These are phyloP conservation scores for Spodoptera littoralis DNA, from an alignment of 2,888 invertebrate species.

Conservation along the genomic window DNA sequence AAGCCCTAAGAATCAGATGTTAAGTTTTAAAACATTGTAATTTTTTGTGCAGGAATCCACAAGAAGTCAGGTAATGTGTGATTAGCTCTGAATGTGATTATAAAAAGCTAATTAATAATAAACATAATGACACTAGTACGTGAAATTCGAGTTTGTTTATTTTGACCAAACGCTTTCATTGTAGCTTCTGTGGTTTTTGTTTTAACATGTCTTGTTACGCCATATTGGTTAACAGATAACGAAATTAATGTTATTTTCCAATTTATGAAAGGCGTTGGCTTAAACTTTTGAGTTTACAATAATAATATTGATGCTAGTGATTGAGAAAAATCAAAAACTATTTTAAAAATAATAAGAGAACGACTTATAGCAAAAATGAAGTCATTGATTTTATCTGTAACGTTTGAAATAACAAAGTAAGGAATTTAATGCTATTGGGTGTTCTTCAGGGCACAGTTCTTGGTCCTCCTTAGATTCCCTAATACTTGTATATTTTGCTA, in stretches of 20 bases:
- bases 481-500: too few relatives aligned
- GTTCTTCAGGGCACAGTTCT: conserved; percentile 7
- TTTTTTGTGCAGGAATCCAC: conserved; percentile 51
- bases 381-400: too few relatives aligned
- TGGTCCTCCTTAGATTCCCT: background rate
- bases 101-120: conserved; percentile 31
- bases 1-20: conserved; percentile 3
- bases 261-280: too few relatives aligned
- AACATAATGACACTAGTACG: conserved; percentile 49
- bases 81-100: conserved; percentile 45
- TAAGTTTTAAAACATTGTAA: conserved; percentile 26
- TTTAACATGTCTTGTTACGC: conserved; percentile 61
- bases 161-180: conserved; percentile 82
- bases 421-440: conserved; percentile 2
- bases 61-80: conserved; percentile 58
- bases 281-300: too few relatives aligned
- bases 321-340: too few relatives aligned
- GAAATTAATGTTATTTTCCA: too few relatives aligned
- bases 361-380: too few relatives aligned
- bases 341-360: background rate
- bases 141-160: conserved; percentile 50
- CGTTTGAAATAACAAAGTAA: background rate
- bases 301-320: too few relatives aligned
- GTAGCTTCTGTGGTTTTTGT: conserved; percentile 77
- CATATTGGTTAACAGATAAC: conserved; percentile 31